Evolutionary conservation across 2,888 invertebrate genomes (phyloP).

Genomic region (Atethmia centrago): DNA sequence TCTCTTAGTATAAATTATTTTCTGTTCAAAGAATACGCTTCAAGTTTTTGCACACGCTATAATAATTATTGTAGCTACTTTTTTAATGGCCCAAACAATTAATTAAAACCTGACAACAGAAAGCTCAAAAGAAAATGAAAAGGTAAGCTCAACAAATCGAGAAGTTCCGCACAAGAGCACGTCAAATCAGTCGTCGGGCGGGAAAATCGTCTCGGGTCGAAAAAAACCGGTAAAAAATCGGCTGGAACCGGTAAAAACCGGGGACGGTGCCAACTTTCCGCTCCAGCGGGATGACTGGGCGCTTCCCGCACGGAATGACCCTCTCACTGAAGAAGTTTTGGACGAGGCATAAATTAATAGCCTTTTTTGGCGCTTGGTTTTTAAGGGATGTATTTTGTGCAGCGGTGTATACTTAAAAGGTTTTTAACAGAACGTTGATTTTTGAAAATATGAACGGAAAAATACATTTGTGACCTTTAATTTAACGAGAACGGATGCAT

Average conservation of each 20-base stretch:
- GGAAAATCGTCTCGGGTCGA: constrained; percentile 57
- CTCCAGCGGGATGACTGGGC: constrained; percentile 74
- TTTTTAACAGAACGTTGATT: constrained; percentile 1
- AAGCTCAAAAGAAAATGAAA: constrained; percentile 41
- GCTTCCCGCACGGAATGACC: constrained; percentile 70
- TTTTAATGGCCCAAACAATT: constrained; percentile 41
- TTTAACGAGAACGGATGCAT: too few species aligned
- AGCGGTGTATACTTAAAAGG: neutral
- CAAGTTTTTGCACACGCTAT: neutral
- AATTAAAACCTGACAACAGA: constrained; percentile 42
- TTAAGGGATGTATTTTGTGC: constrained; percentile 15
- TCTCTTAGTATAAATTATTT: neutral
- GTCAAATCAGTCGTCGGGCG: constrained; percentile 65
- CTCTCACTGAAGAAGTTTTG: constrained; percentile 69
- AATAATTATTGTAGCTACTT: neutral
- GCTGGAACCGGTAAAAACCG: constrained; percentile 71
- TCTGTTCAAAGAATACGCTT: neutral
- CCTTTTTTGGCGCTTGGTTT: constrained; percentile 38
- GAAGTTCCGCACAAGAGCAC: constrained; percentile 60
- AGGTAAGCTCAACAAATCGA: constrained; percentile 52
- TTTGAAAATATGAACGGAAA: neutral
- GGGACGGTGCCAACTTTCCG: constrained; percentile 78
- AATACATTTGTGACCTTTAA: neutral
- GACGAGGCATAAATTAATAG: constrained; percentile 71
- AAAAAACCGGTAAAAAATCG: constrained; percentile 67